phyloP scores from a whole-genome alignment of 2,888 invertebrate genomes.

The Dromius quadrimaculatus region DNA sequence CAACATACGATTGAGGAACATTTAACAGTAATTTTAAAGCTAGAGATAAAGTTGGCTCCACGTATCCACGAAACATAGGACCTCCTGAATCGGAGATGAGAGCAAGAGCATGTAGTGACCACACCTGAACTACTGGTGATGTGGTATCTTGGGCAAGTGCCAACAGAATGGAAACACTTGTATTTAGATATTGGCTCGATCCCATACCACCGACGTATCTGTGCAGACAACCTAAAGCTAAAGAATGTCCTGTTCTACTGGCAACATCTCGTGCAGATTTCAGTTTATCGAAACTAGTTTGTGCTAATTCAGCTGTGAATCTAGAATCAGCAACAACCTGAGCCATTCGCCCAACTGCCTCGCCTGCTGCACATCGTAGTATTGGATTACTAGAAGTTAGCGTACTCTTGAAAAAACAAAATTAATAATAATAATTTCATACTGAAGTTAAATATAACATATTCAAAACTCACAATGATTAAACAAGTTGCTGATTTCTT shows the following conservation, averaged over 20 bases:
- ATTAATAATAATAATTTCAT: conserved; percentile 33
- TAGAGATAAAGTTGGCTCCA: conserved; percentile 92
- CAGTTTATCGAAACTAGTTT: conserved; percentile 88
- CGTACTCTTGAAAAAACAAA: conserved; percentile 69
- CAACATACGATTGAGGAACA: conserved; percentile 91
- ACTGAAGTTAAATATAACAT: no score
- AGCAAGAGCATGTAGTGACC: conserved; percentile 96
- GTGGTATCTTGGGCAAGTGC: conserved; percentile 95
- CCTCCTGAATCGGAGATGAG: conserved; percentile 98
- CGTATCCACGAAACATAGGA: conserved; percentile 98
- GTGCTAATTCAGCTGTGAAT: conserved; percentile 90
- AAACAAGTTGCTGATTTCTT: conserved; percentile 85
- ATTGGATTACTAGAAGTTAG: conserved; percentile 81
- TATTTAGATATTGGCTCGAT: conserved; percentile 92
- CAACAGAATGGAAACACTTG: conserved; percentile 93
- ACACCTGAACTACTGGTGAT: conserved; percentile 96
- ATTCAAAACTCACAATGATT: conserved; percentile 77
- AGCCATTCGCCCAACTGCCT: conserved; percentile 93
- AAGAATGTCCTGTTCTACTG: conserved; percentile 86
- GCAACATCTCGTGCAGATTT: conserved; percentile 90
- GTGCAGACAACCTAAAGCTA: conserved; percentile 96
- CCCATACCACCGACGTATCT: conserved; percentile 96
- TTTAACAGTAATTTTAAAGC: conserved; percentile 90
- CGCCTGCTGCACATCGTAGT: conserved; percentile 94
- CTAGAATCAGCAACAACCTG: conserved; percentile 89